Conservation (phyloP, 2,113 vertebrate species). For the Bufo gargarizans region DNA sequence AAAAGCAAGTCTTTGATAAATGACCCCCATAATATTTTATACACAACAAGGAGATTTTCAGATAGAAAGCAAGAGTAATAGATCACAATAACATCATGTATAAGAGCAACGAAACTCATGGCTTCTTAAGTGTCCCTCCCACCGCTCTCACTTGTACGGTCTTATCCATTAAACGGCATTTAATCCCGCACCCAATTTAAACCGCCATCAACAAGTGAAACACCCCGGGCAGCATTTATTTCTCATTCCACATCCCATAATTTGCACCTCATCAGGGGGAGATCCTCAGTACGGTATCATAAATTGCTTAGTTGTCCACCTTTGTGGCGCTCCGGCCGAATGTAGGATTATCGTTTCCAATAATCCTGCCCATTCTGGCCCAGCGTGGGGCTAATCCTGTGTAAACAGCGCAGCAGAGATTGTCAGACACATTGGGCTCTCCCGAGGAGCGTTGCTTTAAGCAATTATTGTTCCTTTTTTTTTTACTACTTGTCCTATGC, state of each 20-base stretch:
- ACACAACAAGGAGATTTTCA: not conserved
- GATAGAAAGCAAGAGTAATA: not conserved
- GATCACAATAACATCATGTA: not conserved
- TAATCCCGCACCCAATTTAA: not conserved
- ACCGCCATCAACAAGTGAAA: not conserved
- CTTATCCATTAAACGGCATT: not conserved
- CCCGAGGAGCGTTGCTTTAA: not conserved
- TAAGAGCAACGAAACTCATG: not conserved
- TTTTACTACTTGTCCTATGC: not conserved
- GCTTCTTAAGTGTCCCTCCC: not conserved
- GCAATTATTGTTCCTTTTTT: not conserved
- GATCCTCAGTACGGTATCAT: slow-evolving; percentile 11
- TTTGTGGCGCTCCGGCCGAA: not conserved
- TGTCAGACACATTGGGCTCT: not conserved
- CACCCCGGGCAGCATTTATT: not conserved
- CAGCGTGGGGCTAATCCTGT: slow-evolving; percentile 21
- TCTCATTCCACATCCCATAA: not conserved
- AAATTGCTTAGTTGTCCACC: not conserved
- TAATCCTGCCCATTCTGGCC: slow-evolving; percentile 23
- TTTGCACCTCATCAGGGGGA: slow-evolving; percentile 21
- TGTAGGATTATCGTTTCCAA: slow-evolving; percentile 16
- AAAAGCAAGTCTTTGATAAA: no score
- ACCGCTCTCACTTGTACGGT: not conserved
- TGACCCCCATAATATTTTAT: not conserved
- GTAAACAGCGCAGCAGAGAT: slow-evolving; percentile 1